A percentile compares a stretch with the other conserved stretches of the same genome.
phyloP scores from a whole-genome alignment of 2,113 vertebrate genomes.

The Sitta europaea region DNA sequence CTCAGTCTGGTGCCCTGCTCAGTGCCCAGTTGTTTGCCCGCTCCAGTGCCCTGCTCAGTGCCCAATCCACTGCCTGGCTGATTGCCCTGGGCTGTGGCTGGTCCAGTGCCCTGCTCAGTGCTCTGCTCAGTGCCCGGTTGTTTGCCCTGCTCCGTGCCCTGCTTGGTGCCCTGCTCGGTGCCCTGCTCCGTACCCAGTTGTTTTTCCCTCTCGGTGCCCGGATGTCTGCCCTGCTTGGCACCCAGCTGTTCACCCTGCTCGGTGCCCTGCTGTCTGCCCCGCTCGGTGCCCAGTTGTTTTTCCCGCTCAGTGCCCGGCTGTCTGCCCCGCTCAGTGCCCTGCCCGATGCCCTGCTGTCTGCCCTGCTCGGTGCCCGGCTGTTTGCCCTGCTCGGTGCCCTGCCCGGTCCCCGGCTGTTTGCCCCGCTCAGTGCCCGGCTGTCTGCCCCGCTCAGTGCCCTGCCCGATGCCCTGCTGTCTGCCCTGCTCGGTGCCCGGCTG shows the following conservation, averaged over 20 bases:
- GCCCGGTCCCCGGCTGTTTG: neutral
- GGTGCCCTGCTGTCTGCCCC: no score
- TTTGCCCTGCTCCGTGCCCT: no score
- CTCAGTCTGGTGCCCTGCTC: neutral
- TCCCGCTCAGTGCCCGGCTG: accelerated
- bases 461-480: neutral
- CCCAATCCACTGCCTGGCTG: no score
- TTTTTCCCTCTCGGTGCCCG: neutral
- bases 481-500: neutral
- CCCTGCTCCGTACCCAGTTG: no score
- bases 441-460: neutral
- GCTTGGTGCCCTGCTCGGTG: accelerated
- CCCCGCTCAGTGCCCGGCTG: no score
- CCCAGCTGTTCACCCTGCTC: no score
- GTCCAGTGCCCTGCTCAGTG: neutral
- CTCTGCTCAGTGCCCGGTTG: neutral
- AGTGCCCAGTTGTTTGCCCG: neutral
- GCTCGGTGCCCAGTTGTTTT: no score
- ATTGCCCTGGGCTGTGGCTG: accelerated
- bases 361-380: neutral
- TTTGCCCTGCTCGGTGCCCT: no score
- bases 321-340: accelerated
- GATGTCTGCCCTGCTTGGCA: no score
- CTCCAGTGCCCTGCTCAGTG: neutral
- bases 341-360: neutral